Base-by-base conservation (phyloP, 1,140 invertebrate genomes). In the Vanessa tameamea region DNA sequence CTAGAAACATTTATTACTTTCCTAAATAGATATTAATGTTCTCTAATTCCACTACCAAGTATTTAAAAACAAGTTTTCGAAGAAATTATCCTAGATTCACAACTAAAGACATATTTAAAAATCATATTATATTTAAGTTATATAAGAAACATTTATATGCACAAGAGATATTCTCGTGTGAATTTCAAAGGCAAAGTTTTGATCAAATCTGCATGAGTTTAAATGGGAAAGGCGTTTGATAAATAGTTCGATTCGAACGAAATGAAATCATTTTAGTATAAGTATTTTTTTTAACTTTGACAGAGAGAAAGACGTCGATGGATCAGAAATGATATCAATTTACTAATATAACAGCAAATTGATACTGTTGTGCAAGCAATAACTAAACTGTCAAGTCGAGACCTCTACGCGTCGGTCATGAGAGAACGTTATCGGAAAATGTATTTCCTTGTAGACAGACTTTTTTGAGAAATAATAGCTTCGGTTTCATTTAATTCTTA, bases 401-500 rank as follows among this genome's bases (percentile, higher is more conserved):
- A n/a, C 53, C 55, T 59, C 55, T 31, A 20, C 53, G 67, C 57
- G 53, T 59, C 47, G 67, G 53, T n/a, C 67, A 47, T 31, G 53
- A 59, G 53, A 57, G 48, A 66, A 51, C 48, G 47, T 12, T 66
- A 51, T 69, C 67, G 20, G 53, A 51, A 69, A 59, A 69, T 69
- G 53, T 47, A 69, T 59, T 69, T 47, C 53, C 67, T 55, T 57
- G 48, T 13, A 59, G 20, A 59, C 55, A 26, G 23, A 59, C 23
- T 15, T 26, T 59, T 1, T 26, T 53, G 15, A 37, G 51, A 69
- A 59, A 59, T 59, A 69, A 69, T 31, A 59, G 51, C 53, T n/a
- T 69, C 51, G n/a, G 53, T 15, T 69, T 59, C 67, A 47, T 69
- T 69, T 69, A 57, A 69, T 69, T 43, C 51, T 20, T 59, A 37